Base-by-base conservation (phyloP, 2,113 vertebrate genomes). In the Scartelaos histophorus region DNA sequence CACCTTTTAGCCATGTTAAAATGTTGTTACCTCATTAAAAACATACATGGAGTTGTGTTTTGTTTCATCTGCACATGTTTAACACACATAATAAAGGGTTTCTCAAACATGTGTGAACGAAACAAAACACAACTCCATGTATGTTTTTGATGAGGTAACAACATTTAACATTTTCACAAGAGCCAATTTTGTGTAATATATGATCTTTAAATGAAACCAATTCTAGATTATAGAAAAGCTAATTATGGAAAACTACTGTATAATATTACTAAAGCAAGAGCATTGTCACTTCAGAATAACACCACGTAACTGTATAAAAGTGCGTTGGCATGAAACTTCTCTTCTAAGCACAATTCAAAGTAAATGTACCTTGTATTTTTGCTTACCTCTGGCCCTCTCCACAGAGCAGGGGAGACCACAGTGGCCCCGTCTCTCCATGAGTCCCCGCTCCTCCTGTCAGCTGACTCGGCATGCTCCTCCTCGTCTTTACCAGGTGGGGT, bases 401-500 rank as follows among this genome's bases (percentile, higher is more conserved):
- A 76, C 76, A 45, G 70, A 69, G 90, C 10, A 35, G 79, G 69
- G 66, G 85, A 88, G 61, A 81, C 77, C 24, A 43, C 77, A n/a
- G 70, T 56, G 75, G 73, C 73, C 0, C 84, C 58, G 15, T 89
- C 73, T 68, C 83, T 89, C 34, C 85, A 76, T 85, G 85, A 79
- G 77, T 82, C 69, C 16, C 51, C 66, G 66, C 83, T 87, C 16
- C 80, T 81, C 67, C 78, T 82, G 79, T 74, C 53, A 22, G 85
- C 86, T 54, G 17, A 29, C 58, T 90, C 83, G 9, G 76, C 86
- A 46, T 83, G 83, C 70, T 82, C 82, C 13, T 87, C 83, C 34
- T 70, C 78, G 24, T 92, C 77, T 68, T 82, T 91, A 78, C 90
- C 89, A 45, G 91, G 92, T 94, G 88, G 86, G 81, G 69, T 68